These are phyloP conservation scores for Phoxinus phoxinus DNA, from an alignment of 2,113 vertebrate genomes.

Conservation along the genomic window DNA sequence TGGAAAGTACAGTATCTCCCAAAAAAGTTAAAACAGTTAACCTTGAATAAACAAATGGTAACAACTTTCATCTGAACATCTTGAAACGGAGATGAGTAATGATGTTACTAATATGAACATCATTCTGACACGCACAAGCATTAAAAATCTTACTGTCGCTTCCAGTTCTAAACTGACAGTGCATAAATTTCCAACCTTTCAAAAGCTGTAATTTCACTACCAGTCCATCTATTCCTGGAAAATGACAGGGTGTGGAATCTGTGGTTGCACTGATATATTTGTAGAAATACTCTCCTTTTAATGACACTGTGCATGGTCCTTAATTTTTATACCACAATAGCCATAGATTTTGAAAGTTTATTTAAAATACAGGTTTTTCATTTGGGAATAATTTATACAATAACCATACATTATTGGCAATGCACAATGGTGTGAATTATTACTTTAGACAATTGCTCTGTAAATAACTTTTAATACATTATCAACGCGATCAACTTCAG, in stretches of 20 bases:
- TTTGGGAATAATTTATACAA: no score
- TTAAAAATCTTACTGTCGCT: conserved; percentile 67
- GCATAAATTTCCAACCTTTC: conserved; percentile 74
- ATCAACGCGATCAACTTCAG: not conserved
- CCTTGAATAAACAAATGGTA: not conserved
- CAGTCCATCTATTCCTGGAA: conserved; percentile 76
- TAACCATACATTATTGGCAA: not conserved
- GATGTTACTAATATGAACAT: conserved; percentile 22
- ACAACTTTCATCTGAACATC: not conserved
- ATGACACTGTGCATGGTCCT: conserved; percentile 37
- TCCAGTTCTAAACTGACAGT: conserved; percentile 65
- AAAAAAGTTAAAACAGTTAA: not conserved
- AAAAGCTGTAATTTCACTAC: conserved; percentile 80
- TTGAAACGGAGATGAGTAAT: not conserved
- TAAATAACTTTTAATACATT: not conserved
- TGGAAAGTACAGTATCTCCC: not conserved
- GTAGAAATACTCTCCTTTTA: conserved; percentile 65
- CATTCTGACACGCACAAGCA: conserved; percentile 53
- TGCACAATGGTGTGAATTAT: not conserved
- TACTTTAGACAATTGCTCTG: not conserved
- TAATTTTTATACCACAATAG: conserved; percentile 31
- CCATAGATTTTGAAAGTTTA: not conserved
- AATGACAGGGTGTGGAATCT: conserved; percentile 78
- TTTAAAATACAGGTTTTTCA: not conserved
- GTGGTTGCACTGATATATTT: conserved; percentile 71